Percentiles rank a stretch among this genome's conserved stretches.
These are phyloP conservation scores for Eurosta solidaginis DNA, from an alignment of 1,140 invertebrate species.

Conservation along the genomic window DNA sequence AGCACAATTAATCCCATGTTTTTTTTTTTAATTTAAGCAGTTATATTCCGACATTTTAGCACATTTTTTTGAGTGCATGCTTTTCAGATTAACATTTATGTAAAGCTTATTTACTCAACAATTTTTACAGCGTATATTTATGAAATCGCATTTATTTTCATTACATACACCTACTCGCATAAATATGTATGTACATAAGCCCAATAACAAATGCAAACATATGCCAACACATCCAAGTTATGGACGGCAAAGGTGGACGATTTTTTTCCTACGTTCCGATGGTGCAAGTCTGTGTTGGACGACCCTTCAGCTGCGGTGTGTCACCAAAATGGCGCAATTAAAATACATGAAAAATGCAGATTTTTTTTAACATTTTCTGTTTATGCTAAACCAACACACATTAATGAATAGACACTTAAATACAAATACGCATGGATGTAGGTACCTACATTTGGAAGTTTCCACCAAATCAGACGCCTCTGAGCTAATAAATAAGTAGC, in stretches of 20 bases:
- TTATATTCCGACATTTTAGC: no score
- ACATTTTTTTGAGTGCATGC: no score
- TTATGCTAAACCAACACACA: neutral
- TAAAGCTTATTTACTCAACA: neutral
- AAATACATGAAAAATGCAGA: constrained; percentile 2
- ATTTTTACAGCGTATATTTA: neutral
- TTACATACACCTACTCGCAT: neutral
- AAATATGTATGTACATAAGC: neutral
- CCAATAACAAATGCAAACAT: no score
- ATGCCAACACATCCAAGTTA: neutral
- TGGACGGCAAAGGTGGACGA: neutral
- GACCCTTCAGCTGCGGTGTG: neutral
- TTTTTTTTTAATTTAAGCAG: no score
- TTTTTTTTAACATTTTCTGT: neutral
- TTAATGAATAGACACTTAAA: neutral
- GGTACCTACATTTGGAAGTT: no score
- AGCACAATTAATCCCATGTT: no score
- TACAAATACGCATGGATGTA: neutral
- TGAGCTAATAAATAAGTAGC: no score
- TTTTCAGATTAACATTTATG: neutral
- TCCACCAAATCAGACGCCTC: no score
- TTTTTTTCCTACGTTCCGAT: neutral
- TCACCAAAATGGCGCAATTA: neutral
- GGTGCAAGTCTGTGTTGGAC: neutral
- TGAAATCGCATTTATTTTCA: neutral